phyloP scores from a whole-genome alignment of 1,140 invertebrate species.

The Triops longicaudatus region DNA sequence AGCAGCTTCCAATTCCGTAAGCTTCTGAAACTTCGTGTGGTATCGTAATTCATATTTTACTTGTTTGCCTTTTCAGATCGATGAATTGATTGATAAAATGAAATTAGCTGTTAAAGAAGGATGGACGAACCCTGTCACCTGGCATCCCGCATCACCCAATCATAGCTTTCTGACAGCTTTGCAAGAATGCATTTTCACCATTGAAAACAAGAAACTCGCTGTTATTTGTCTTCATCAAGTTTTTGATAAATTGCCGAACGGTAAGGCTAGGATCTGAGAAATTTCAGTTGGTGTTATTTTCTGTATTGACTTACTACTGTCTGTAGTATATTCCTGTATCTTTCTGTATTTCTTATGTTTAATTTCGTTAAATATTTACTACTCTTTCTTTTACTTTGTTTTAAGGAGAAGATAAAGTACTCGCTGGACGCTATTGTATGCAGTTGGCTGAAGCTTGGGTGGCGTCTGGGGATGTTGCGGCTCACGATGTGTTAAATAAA shows the following conservation, averaged over 20 bases:
- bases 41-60: background rate
- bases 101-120: background rate
- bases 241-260: background rate
- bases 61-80: background rate
- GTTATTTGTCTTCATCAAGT: background rate
- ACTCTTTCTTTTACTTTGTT: background rate
- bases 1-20: constrained; percentile 1
- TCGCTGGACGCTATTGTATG: background rate
- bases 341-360: too few species aligned
- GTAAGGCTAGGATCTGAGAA: background rate
- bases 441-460: background rate
- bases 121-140: background rate
- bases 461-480: background rate
- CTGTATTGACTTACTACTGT: too few species aligned
- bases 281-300: too few species aligned
- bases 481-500: background rate
- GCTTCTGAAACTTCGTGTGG: background rate
- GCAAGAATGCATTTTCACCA: background rate
- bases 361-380: too few species aligned
- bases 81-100: background rate
- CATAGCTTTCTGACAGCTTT: background rate
- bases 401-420: background rate
- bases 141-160: background rate
- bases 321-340: too few species aligned
- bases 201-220: background rate